Base-by-base conservation (phyloP, 2,888 invertebrate genomes). In the Catocala fraxini region DNA sequence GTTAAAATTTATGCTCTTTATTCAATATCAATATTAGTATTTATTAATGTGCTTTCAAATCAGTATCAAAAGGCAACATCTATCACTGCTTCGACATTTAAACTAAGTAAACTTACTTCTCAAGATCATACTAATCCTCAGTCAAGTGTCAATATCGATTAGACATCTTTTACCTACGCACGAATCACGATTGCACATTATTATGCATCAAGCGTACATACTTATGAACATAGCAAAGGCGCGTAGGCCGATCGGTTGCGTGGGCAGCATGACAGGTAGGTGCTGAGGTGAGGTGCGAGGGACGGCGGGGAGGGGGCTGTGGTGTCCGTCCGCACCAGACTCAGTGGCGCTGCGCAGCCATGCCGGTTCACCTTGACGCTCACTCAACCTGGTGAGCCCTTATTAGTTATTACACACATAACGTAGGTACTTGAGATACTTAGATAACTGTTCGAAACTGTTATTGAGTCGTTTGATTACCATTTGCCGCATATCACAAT, bases 331-430 rank as follows among this genome's bases (percentile, higher is more conserved):
- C 82, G 77, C 79, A 80, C 79, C 82, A 92, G 92, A 92, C 92
- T 89, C 79, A 56, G 72, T 80, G 92, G 91, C 92, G 92, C 90
- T 82, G 83, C 81, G 74, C 70, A 69, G 73, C 71, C 72, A 72
- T 73, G 85, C 89, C 83, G 72, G 91, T 83, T 92, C 83, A 86
- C 92, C 92, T 92, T 92, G 91, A 87, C 85, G 88, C 79, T 84
- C 87, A 78, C 81, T 67, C 72, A 74, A 75, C 73, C 71, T 75
- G 69, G 65, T 75, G 75, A 73, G 83, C 82, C 81, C 79, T 80
- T 80, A 75, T 51, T 48, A 45, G n/a, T n/a, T 13, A n/a, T 33
- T 25, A 53, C 9, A 34, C 5, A 12, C 55, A 65, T 45, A 46
- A 13, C 25, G 46, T 13, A 13, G 6, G 5, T n/a, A 33, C 9